These are phyloP conservation scores for Gymnothorax javanicus DNA, from an alignment of 2,797 vertebrate genomes.

Conservation along the genomic window DNA sequence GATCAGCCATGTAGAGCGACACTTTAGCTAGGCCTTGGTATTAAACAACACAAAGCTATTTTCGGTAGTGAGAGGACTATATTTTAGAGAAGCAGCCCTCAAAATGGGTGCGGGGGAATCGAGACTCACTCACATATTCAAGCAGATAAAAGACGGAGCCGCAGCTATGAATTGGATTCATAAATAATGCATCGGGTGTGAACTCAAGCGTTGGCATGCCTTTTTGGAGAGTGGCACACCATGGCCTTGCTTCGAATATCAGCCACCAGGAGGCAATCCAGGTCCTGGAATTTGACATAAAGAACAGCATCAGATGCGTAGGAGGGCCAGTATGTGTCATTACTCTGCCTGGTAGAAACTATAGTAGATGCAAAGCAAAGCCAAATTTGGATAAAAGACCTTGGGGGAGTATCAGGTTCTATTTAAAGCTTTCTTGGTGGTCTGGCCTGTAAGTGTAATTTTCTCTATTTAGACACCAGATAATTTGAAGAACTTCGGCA, in stretches of 20 bases:
- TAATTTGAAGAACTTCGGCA: background rate
- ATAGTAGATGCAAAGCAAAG: background rate
- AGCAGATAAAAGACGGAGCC: slow-evolving; percentile 10
- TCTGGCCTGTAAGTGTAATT: background rate
- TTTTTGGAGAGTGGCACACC: background rate
- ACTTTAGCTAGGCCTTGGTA: slow-evolving; percentile 8
- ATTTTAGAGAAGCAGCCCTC: background rate
- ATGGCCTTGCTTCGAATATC: background rate
- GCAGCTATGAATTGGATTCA: slow-evolving; percentile 13
- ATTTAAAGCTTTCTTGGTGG: background rate
- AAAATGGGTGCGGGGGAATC: background rate
- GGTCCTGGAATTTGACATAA: background rate
- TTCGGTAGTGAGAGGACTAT: background rate
- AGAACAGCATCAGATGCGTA: background rate
- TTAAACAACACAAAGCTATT: slow-evolving; percentile 13
- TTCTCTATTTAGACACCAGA: background rate
- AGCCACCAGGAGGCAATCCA: slow-evolving; percentile 7
- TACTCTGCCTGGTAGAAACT: background rate
- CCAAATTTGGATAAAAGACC: background rate
- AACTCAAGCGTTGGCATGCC: background rate
- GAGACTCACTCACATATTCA: slow-evolving; percentile 9
- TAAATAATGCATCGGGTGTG: slow-evolving; percentile 29
- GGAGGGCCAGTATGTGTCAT: background rate
- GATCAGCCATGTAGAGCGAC: slow-evolving; percentile 8
- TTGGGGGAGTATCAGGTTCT: background rate